A percentile compares a stretch with the other conserved stretches of the same genome.
Evolutionary conservation across 2,888 invertebrate species (phyloP).

Genomic region (Mesopsocus fuscifrons): DNA sequence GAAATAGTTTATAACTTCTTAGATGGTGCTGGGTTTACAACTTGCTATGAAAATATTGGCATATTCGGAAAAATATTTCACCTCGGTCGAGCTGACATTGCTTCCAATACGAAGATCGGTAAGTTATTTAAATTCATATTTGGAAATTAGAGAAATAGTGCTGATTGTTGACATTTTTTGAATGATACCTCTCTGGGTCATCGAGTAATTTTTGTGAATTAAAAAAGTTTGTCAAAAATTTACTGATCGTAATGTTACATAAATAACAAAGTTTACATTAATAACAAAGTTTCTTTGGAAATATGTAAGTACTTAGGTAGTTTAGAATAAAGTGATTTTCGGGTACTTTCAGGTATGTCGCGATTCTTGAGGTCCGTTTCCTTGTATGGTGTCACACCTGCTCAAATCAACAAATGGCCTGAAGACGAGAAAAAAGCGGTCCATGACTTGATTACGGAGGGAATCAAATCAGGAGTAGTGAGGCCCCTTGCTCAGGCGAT

Average conservation of each 20-base stretch:
- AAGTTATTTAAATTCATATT: too few relatives aligned
- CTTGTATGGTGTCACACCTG: constrained; percentile 37
- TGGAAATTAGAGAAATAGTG: too few relatives aligned
- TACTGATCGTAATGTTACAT: too few relatives aligned
- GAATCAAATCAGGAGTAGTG: constrained; percentile 31
- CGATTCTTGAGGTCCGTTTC: constrained; percentile 35
- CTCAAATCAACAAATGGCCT: constrained; percentile 31
- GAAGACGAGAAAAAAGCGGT: constrained; percentile 29
- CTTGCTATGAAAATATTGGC: too few relatives aligned
- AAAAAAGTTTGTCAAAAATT: too few relatives aligned
- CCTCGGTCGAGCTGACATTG: constrained; percentile 37
- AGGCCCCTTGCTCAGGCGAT: too few relatives aligned
- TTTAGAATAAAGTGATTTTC: too few relatives aligned
- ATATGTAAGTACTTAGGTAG: too few relatives aligned
- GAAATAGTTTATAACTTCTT: constrained; percentile 36
- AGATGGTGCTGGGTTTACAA: constrained; percentile 32
- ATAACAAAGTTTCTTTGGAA: too few relatives aligned
- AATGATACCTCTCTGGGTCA: too few relatives aligned
- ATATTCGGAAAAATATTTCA: constrained; percentile 37
- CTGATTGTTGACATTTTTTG: neutral
- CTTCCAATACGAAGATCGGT: constrained; percentile 32
- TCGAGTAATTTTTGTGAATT: too few relatives aligned
- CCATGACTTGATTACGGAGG: constrained; percentile 27
- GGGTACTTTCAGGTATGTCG: constrained; percentile 34
- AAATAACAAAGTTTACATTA: too few relatives aligned